phyloP scores from a whole-genome alignment of 2,888 invertebrate genomes.

The Autographa gamma region DNA sequence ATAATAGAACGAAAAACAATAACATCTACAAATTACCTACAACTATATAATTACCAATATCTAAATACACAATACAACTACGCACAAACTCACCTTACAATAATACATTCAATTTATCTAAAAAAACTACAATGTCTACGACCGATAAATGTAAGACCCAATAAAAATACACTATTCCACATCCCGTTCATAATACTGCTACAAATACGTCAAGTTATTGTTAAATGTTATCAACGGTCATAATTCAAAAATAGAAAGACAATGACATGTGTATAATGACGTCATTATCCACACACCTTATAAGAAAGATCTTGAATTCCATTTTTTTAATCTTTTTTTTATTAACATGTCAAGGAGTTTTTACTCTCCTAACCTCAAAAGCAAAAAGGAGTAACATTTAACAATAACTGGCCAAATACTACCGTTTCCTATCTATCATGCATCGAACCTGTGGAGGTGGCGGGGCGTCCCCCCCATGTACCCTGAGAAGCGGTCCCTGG shows the following conservation, averaged over 20 bases:
- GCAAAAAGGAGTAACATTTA: constrained; percentile 35
- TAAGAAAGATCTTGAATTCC: neutral
- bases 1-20: constrained; percentile 10
- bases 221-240: constrained; percentile 43
- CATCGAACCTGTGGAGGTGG: constrained; percentile 84
- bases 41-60: constrained; percentile 7
- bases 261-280: neutral
- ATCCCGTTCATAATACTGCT: constrained; percentile 16
- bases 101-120: neutral
- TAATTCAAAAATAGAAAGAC: neutral
- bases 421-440: constrained; percentile 69
- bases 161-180: constrained; percentile 10
- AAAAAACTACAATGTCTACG: constrained; percentile 26
- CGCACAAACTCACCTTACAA: constrained; percentile 23
- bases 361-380: neutral
- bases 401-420: constrained; percentile 38
- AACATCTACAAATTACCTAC: constrained; percentile 9
- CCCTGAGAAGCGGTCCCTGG: constrained; percentile 78
- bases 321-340: neutral
- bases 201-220: constrained; percentile 37
- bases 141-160: constrained; percentile 3
- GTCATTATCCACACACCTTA: neutral
- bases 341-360: too few relatives aligned
- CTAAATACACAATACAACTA: constrained; percentile 7
- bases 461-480: constrained; percentile 81